A percentile compares a stretch with the other conserved stretches of the same genome.
phyloP scores from a whole-genome alignment of 1,140 invertebrate species.

The Wasmannia auropunctata region DNA sequence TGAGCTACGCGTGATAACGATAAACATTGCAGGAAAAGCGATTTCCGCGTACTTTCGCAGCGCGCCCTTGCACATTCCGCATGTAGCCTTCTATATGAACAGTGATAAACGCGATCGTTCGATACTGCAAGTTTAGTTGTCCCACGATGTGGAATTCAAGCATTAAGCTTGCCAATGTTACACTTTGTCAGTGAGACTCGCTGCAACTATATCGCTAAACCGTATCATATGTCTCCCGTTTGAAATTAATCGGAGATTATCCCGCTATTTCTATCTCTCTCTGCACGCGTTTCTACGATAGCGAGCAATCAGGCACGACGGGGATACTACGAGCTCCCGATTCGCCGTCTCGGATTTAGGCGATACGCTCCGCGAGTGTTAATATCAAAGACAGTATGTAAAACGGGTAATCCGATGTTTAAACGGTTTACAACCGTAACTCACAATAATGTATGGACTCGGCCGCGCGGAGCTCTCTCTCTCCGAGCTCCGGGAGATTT shows the following conservation, averaged over 20 bases:
- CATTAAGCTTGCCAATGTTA: not conserved
- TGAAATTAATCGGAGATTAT: slow-evolving; percentile 41
- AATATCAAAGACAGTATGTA: slow-evolving; percentile 83
- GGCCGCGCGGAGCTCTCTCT: slow-evolving; percentile 73
- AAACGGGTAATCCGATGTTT: slow-evolving; percentile 84
- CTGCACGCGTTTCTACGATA: not conserved
- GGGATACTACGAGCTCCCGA: slow-evolving; percentile 30
- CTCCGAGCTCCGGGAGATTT: slow-evolving; percentile 78
- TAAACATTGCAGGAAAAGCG: not conserved
- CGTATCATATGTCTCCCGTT: not conserved
- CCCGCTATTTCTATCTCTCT: not conserved
- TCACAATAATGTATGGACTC: slow-evolving; percentile 84
- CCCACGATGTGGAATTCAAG: not conserved
- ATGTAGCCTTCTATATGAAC: not conserved
- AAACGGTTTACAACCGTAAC: slow-evolving; percentile 84
- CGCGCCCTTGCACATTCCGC: not conserved
- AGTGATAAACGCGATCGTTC: not conserved
- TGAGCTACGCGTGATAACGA: slow-evolving; percentile 2
- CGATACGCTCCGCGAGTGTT: slow-evolving; percentile 77
- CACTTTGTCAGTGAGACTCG: not conserved
- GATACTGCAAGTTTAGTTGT: not conserved
- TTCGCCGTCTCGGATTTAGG: slow-evolving; percentile 71
- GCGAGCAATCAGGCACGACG: slow-evolving; percentile 5
- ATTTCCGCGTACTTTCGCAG: not conserved
- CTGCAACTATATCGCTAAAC: not conserved